Conservation (phyloP, 2,113 vertebrate species). For the Eurypyga helias region DNA sequence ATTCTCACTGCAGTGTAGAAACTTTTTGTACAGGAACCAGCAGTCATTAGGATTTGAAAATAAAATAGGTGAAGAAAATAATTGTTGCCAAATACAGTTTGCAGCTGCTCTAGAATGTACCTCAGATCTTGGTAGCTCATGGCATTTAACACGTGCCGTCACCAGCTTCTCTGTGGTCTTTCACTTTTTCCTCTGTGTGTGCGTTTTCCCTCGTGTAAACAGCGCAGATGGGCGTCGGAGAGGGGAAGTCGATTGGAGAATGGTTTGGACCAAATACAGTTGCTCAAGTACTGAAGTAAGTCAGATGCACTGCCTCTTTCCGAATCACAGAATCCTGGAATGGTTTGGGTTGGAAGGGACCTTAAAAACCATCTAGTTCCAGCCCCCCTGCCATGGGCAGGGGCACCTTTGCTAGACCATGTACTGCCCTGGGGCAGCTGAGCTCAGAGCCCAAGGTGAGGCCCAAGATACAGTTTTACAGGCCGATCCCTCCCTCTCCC, state of each 20-base stretch:
- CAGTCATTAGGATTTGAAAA: background rate
- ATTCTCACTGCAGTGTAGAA: background rate
- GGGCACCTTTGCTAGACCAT: too few species aligned
- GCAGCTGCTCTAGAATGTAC: background rate
- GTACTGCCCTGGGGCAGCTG: background rate
- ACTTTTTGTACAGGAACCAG: background rate
- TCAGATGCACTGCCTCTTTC: background rate
- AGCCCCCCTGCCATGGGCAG: too few species aligned
- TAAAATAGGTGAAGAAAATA: background rate
- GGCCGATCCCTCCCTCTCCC: background rate
- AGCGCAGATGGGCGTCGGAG: slow-evolving; percentile 99
- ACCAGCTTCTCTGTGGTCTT: background rate
- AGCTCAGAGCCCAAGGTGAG: background rate
- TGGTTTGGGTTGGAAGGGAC: too few species aligned
- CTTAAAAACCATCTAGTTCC: too few species aligned
- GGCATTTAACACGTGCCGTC: background rate
- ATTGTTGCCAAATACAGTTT: background rate
- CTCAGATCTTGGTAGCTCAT: background rate
- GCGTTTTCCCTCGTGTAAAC: slow-evolving; percentile 60
- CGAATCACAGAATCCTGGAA: too few species aligned
- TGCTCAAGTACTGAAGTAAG: slow-evolving; percentile 99
- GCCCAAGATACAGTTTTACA: background rate
- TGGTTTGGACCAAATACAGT: slow-evolving; percentile 99
- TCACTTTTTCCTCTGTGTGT: background rate
- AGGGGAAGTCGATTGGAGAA: slow-evolving; percentile 97